A percentile compares a stretch with the other conserved stretches of the same genome.
Conservation (phyloP, 2,888 invertebrate species). For the Elysia crispata region DNA sequence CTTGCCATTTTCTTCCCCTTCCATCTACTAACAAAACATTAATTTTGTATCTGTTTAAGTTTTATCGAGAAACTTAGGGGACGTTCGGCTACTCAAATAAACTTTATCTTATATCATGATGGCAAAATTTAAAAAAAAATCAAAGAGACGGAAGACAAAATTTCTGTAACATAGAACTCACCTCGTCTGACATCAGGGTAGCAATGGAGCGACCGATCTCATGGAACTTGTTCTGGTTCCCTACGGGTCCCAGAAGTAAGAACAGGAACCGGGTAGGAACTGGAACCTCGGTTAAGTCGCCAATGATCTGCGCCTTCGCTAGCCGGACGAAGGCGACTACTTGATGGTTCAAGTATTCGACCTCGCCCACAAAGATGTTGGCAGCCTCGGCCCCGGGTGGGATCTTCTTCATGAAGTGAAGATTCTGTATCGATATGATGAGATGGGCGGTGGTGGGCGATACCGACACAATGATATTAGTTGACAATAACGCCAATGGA, state of each 20-base stretch:
- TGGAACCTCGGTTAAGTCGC: constrained; percentile 96
- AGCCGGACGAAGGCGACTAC: constrained; percentile 95
- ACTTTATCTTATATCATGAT: too few relatives aligned
- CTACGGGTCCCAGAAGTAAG: constrained; percentile 90
- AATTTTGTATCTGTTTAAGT: too few relatives aligned
- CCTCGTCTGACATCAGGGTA: constrained; percentile 86
- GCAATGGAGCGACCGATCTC: constrained; percentile 97
- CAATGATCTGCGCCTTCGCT: constrained; percentile 91
- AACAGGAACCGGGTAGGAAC: constrained; percentile 90
- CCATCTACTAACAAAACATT: too few relatives aligned
- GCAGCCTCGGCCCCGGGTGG: constrained; percentile 98
- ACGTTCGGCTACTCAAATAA: too few relatives aligned
- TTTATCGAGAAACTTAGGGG: too few relatives aligned
- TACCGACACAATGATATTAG: too few relatives aligned
- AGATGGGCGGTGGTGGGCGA: too few relatives aligned
- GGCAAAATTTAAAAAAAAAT: too few relatives aligned
- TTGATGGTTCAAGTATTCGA: constrained; percentile 95
- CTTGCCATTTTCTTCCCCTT: too few relatives aligned
- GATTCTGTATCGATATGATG: constrained; percentile 54
- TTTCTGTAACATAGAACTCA: constrained; percentile 48
- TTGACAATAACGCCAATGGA: too few relatives aligned
- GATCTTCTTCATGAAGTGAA: constrained; percentile 85
- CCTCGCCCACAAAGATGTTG: constrained; percentile 98
- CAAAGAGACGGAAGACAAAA: too few relatives aligned
- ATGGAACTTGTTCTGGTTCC: constrained; percentile 82